Conservation (phyloP, 2,888 invertebrate species). For the Eilema caniola region DNA sequence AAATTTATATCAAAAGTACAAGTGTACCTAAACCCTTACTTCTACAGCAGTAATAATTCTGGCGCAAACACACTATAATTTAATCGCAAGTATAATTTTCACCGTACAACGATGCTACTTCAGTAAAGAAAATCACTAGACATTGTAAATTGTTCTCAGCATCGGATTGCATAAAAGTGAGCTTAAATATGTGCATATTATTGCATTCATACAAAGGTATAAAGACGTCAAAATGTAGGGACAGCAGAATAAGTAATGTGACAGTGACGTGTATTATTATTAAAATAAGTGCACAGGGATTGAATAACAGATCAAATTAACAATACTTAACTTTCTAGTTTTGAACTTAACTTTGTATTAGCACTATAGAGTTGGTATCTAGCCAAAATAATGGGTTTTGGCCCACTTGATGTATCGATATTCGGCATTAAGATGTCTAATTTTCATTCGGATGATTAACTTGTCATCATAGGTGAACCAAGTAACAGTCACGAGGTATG, state of each 20-base stretch:
- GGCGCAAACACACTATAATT: constrained; percentile 67
- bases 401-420: too few relatives aligned
- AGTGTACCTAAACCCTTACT: constrained; percentile 48
- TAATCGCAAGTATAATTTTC: constrained; percentile 67
- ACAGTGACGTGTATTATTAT: neutral
- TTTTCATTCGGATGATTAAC: too few relatives aligned
- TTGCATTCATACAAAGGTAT: constrained; percentile 77
- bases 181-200: constrained; percentile 84
- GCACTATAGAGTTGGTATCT: neutral
- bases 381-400: too few relatives aligned
- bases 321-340: neutral
- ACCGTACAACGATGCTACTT: constrained; percentile 72
- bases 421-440: too few relatives aligned
- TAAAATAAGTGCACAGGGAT: neutral
- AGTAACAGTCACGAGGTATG: neutral
- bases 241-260: constrained; percentile 39
- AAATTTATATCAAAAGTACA: too few relatives aligned
- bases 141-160: constrained; percentile 73
- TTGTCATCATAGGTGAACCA: too few relatives aligned
- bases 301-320: neutral
- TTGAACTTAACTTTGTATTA: too few relatives aligned
- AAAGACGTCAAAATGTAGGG: constrained; percentile 82
- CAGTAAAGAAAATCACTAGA: constrained; percentile 77
- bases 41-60: constrained; percentile 62
- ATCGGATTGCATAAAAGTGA: constrained; percentile 79